Evolutionary conservation across 2,113 vertebrate species (phyloP).

Genomic region (Lucifuga dentata): DNA sequence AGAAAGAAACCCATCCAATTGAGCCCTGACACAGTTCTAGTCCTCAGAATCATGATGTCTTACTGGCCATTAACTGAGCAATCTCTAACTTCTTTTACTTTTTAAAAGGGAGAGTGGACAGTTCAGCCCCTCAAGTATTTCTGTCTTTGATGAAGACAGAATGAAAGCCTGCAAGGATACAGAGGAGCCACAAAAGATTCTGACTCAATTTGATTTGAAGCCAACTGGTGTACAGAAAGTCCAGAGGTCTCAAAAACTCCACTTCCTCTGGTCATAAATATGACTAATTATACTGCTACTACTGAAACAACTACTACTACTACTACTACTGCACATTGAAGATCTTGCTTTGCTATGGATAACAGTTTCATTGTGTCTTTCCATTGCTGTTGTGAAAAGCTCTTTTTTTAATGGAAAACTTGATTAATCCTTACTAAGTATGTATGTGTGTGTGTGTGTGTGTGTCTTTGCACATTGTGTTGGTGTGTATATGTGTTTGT

Average conservation of each 20-base stretch:
- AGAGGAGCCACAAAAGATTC: conserved; percentile 11
- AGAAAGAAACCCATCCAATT: conserved; percentile 41
- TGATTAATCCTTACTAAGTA: too few relatives aligned
- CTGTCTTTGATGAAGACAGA: conserved; percentile 29
- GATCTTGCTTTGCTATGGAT: too few relatives aligned
- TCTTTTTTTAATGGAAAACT: too few relatives aligned
- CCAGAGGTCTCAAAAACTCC: neutral
- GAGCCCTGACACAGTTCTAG: conserved; percentile 9
- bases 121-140: conserved; percentile 1
- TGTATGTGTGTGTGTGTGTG: too few relatives aligned
- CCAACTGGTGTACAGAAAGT: conserved; percentile 1
- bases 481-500: too few relatives aligned
- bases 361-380: neutral
- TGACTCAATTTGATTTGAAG: conserved; percentile 23
- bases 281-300: too few relatives aligned
- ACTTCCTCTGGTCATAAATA: neutral
- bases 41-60: conserved; percentile 35
- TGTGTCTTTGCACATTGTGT: too few relatives aligned
- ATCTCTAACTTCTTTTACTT: neutral
- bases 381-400: neutral
- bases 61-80: conserved; percentile 38
- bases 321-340: neutral
- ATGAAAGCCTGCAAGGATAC: conserved; percentile 10
- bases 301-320: too few relatives aligned
- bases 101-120: neutral